Percentiles rank a stretch among this genome's conserved stretches.
phyloP scores from a whole-genome alignment of 2,888 invertebrate genomes.

The Spilosoma lubricipeda region DNA sequence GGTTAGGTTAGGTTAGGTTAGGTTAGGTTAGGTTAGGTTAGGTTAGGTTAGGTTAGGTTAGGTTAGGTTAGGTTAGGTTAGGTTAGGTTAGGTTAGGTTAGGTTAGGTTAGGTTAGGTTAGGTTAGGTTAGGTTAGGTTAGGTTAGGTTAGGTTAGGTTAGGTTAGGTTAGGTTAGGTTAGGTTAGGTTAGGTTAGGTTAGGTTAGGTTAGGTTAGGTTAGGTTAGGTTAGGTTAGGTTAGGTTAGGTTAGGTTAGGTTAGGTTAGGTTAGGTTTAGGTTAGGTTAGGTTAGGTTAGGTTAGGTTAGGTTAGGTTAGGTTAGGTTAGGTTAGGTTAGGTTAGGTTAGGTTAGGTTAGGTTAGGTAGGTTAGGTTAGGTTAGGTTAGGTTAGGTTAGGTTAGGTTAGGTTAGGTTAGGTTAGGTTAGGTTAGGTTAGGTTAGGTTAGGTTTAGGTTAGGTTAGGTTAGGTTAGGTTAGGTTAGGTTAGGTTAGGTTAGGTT shows the following conservation, averaged over 20 bases:
- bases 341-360: too few relatives aligned
- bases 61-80: too few relatives aligned
- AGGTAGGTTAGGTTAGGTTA: slow-evolving; percentile 40
- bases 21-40: too few relatives aligned
- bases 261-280: slow-evolving; percentile 31
- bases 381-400: slow-evolving; percentile 46
- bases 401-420: slow-evolving; percentile 27
- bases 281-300: slow-evolving; percentile 34
- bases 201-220: slow-evolving; percentile 23
- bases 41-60: too few relatives aligned
- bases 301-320: slow-evolving; percentile 35
- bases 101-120: too few relatives aligned
- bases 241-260: slow-evolving; percentile 42
- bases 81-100: too few relatives aligned
- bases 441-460: slow-evolving; percentile 42
- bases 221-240: slow-evolving; percentile 24
- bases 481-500: slow-evolving; percentile 38
- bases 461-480: slow-evolving; percentile 39
- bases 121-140: too few relatives aligned
- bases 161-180: slow-evolving; percentile 20
- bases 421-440: slow-evolving; percentile 49
- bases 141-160: too few relatives aligned
- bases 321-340: too few relatives aligned
- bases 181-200: slow-evolving; percentile 21
- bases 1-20: too few relatives aligned